Conservation (phyloP, 2,797 vertebrate genomes). For the Notolepis coatsorum region DNA sequence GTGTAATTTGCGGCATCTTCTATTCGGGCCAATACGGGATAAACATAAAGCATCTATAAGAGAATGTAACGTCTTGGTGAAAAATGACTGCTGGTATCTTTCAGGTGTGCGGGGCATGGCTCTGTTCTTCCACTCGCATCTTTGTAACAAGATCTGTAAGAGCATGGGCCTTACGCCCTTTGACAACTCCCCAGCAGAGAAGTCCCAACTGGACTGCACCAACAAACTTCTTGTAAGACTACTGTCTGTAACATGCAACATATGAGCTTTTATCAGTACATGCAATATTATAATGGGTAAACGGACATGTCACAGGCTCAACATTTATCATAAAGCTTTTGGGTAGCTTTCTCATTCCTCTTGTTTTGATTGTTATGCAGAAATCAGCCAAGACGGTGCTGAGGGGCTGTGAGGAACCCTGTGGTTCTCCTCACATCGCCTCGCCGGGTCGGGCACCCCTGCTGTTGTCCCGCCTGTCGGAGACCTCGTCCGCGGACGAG, state of each 20-base stretch:
- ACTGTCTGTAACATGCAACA: not conserved
- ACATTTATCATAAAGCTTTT: not conserved
- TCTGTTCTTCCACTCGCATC: constrained; percentile 95
- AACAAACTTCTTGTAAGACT: constrained; percentile 91
- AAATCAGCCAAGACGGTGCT: constrained; percentile 91
- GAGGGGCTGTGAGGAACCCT: constrained; percentile 92
- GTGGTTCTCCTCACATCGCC: constrained; percentile 89
- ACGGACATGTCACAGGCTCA: not conserved
- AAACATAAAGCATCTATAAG: no score
- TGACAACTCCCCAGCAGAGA: constrained; percentile 89
- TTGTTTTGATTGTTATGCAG: constrained; percentile 75
- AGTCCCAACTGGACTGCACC: constrained; percentile 85
- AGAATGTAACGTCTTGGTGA: not conserved
- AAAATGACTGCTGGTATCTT: constrained; percentile 26
- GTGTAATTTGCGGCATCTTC: no score
- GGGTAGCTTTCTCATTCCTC: not conserved
- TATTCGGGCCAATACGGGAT: no score
- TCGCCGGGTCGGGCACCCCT: constrained; percentile 86
- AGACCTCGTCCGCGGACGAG: constrained; percentile 93
- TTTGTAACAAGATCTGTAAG: constrained; percentile 96
- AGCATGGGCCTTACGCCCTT: constrained; percentile 94
- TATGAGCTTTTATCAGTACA: not conserved
- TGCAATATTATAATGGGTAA: not conserved
- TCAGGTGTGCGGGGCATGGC: constrained; percentile 98
- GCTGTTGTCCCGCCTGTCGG: constrained; percentile 87